Base-by-base conservation (phyloP, 2,888 invertebrate genomes). In the Pterostichus madidus region DNA sequence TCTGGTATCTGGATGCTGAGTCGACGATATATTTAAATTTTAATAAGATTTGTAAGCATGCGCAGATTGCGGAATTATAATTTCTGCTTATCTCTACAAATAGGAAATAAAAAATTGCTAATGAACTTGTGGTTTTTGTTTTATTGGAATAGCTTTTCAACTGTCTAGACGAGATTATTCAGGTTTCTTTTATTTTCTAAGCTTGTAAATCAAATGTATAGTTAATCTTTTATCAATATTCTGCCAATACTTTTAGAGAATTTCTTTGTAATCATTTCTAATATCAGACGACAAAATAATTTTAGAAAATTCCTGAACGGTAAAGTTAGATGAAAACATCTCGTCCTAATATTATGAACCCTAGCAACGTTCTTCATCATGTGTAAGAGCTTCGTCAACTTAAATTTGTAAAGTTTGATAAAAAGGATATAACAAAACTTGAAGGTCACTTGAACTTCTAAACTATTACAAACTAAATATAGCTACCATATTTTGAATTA, bases 1-100 rank as follows among this genome's bases (percentile, higher is more conserved):
- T 44, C 44, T 44, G 13, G 15, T 13, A 44, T 71, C 49, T 49
- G 31, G 44, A 46, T 49, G 71, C 71, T 71, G 71, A 71, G 8
- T 71, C 71, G 31, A 49, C 71, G 24, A 44, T 44, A 24, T 71
- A 46, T 71, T 49, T 71, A 46, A 71, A 71, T 71, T 71, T 71
- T 71, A 71, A 71, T 46, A 44, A 46, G 71, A 17, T 71, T 71
- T 64, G 49, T 32, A 64, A 6, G 32, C 32, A 64, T n/a, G n/a
- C 46, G 7, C 10, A 71, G 17, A 44, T 46, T 71, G 71, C 17
- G 17, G 13, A 71, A 44, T 46, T 71, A 17, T 10, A 64, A 64
- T 64, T 49, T 49, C n/a, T 64, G 64, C 64, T 64, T 64, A 64
- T 64, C 64, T 64, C 35, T 64, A n/a, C 32, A 56, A 64, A 13